phyloP scores from a whole-genome alignment of 2,888 invertebrate species.

The Athetis lepigone region DNA sequence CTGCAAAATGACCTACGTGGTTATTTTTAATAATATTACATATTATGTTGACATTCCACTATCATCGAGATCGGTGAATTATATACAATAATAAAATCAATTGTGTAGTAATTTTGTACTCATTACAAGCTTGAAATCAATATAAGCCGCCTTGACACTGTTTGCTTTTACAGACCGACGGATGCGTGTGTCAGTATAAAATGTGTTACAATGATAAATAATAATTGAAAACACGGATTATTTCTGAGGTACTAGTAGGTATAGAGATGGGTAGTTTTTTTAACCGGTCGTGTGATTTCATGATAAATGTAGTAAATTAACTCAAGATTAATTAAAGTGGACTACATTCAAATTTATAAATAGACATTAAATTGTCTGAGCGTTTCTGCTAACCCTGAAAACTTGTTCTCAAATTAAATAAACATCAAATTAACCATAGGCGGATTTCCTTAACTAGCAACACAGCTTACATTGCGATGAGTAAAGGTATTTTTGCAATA shows the following conservation, averaged over 20 bases:
- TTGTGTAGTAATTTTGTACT: slow-evolving; percentile 76
- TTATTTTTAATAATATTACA: slow-evolving; percentile 18
- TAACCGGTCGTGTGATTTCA: slow-evolving; percentile 7
- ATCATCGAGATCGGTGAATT: slow-evolving; percentile 55
- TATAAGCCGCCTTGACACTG: slow-evolving; percentile 86
- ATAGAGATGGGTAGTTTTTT: slow-evolving; percentile 29
- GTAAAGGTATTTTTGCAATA: slow-evolving; percentile 72
- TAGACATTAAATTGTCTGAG: slow-evolving; percentile 11
- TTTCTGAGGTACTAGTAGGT: slow-evolving; percentile 37
- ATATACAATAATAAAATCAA: slow-evolving; percentile 70
- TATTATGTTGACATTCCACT: slow-evolving; percentile 27
- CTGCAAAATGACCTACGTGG: slow-evolving; percentile 8
- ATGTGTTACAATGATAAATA: slow-evolving; percentile 79
- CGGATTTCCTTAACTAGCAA: slow-evolving; percentile 35
- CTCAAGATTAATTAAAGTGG: slow-evolving; percentile 9
- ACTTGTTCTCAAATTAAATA: slow-evolving; percentile 25
- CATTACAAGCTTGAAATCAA: slow-evolving; percentile 85
- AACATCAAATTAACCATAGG: slow-evolving; percentile 25
- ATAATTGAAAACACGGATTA: slow-evolving; percentile 71
- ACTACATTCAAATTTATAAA: slow-evolving; percentile 24
- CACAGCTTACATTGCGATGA: slow-evolving; percentile 19
- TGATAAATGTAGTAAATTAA: slow-evolving; percentile 11
- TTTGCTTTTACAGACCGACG: slow-evolving; percentile 82
- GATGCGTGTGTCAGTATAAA: slow-evolving; percentile 79
- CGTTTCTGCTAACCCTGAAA: slow-evolving; percentile 14